Base-by-base conservation (phyloP, 2,797 vertebrate species). In the Eulemur albifrons region DNA sequence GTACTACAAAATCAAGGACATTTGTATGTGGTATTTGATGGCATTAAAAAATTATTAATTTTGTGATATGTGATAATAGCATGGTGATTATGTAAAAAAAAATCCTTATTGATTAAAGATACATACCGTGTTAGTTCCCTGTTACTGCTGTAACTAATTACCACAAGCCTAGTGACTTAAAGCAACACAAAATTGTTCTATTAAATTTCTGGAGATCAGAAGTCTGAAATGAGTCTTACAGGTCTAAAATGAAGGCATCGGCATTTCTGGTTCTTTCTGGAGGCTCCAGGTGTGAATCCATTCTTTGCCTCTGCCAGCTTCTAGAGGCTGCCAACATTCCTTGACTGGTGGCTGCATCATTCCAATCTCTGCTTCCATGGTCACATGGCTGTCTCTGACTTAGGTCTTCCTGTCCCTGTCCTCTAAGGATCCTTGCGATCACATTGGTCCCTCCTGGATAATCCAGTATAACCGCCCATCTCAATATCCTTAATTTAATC, bases 171-270 rank as follows among this genome's bases (percentile, higher is more conserved):
- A 25, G 14, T 38, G 50, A 48, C 25, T 63, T 93, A 43, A 91
- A 76, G 81, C 18, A 57, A 43, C 13, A 48, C 9, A 48, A n/a
- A 61, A 25, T 82, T 88, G 27, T 86, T 86, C 79, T 77, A 35
- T 87, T 77, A 50, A 69, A 14, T 2, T 54, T 63, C 11, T 59
- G 14, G 54, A 70, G 57, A 21, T 38, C 25, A 14, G 11, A 73
- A 59, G 7, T 85, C 61, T 88, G 32, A 67, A 91, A 57, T 52
- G 61, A 72, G 25, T 40, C 20, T 82, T 7, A 14, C 1, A 12
- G 14, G 7, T 32, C 80, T 63, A 63, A 70, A n/a, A 38, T 45
- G 21, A 35, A 77, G 73, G 7, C 27, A 27, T 57, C 6, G 0
- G 32, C 4, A 6, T 43, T 73, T 13, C 48, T 43, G 67, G 25